These are phyloP conservation scores for Agonopterix alstromeriana DNA, from an alignment of 2,888 invertebrate species.

Conservation along the genomic window DNA sequence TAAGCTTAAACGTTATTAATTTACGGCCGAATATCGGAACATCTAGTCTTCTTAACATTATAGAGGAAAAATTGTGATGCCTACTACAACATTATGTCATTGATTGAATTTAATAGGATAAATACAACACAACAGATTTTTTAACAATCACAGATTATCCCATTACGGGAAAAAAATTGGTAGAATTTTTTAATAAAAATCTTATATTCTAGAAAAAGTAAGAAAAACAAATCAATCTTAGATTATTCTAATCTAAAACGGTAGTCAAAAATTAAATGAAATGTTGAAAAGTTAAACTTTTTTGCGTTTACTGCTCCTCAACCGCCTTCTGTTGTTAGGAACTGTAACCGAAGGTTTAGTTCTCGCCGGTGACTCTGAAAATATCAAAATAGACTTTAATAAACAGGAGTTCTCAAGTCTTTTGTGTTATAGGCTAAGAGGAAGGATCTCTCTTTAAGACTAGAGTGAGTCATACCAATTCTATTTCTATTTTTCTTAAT, in stretches of 20 bases:
- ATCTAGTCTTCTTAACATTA: no score
- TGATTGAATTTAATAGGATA: no score
- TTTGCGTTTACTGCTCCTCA: conserved; percentile 53
- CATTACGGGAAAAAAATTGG: not conserved
- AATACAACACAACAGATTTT: no score
- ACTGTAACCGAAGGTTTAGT: conserved; percentile 18
- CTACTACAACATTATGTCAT: no score
- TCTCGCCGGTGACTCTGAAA: conserved; percentile 40
- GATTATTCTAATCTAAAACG: no score
- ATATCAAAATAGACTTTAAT: not conserved
- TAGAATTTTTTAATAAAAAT: not conserved
- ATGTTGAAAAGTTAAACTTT: conserved; percentile 4
- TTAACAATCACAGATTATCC: not conserved
- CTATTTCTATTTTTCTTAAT: no score
- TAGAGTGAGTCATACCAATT: no score
- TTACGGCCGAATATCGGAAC: not conserved
- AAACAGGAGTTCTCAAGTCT: no score
- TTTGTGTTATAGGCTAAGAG: no score
- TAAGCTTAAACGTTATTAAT: not conserved
- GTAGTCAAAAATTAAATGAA: no score
- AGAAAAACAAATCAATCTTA: not conserved
- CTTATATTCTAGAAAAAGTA: not conserved
- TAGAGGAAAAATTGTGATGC: no score
- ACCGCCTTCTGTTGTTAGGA: conserved; percentile 36
- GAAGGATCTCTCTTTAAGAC: no score